Evolutionary conservation across 2,113 vertebrate genomes (phyloP).

Genomic region (Stictonetta naevosa): DNA sequence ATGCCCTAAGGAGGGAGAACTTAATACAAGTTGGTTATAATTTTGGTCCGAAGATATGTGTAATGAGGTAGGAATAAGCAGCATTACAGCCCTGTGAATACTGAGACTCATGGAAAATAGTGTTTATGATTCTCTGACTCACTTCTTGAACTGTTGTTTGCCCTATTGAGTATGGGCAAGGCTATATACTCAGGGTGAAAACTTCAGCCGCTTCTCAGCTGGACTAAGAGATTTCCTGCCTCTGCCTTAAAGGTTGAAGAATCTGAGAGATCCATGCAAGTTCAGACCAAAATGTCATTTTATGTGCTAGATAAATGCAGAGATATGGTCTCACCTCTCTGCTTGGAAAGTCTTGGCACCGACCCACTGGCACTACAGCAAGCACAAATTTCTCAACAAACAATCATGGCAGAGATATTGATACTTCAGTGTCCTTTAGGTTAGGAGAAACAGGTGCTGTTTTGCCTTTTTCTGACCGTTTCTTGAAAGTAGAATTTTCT

Average conservation of each 20-base stretch:
- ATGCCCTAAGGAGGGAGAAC: neutral
- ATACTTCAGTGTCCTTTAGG: neutral
- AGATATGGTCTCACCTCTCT: neutral
- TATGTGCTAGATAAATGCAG: neutral
- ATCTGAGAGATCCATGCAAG: neutral
- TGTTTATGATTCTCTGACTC: neutral
- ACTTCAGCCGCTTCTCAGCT: neutral
- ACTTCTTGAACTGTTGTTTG: neutral
- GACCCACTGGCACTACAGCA: rapidly evolving
- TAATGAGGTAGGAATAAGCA: neutral
- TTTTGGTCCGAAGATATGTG: neutral
- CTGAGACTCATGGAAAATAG: neutral
- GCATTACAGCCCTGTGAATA: neutral
- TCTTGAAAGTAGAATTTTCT: neutral
- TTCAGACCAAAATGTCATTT: neutral
- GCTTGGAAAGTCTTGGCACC: neutral
- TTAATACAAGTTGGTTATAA: neutral
- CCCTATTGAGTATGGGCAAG: neutral
- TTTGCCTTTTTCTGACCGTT: neutral
- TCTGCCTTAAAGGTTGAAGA: neutral
- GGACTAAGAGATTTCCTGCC: neutral
- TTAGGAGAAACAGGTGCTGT: neutral
- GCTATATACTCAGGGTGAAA: neutral
- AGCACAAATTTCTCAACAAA: neutral
- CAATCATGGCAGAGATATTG: neutral